A percentile compares a stretch with the other conserved stretches of the same genome.
These are phyloP conservation scores for Elgonia sp. DNA, from an alignment of 2,888 invertebrate species.

Conservation along the genomic window DNA sequence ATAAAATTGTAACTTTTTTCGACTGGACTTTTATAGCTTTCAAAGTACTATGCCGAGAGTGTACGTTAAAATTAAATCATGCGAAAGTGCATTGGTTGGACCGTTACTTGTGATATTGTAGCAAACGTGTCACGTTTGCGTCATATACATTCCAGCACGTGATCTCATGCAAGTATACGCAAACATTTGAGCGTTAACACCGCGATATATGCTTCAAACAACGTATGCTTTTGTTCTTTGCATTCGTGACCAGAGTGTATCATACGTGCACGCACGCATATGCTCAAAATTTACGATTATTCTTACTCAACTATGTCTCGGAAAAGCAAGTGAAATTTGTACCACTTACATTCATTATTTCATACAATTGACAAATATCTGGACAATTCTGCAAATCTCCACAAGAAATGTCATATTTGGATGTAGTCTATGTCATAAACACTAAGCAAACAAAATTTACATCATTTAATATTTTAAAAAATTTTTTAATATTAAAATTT, in stretches of 20 bases:
- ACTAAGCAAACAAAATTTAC: too few species aligned
- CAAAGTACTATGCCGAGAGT: slow-evolving; percentile 38
- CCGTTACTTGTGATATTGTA: slow-evolving; percentile 71
- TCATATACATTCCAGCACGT: slow-evolving; percentile 74
- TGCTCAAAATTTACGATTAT: slow-evolving; percentile 53
- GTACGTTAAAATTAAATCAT: slow-evolving; percentile 61
- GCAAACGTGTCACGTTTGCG: slow-evolving; percentile 73
- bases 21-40: slow-evolving; percentile 45
- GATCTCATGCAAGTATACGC: slow-evolving; percentile 69
- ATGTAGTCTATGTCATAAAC: too few species aligned
- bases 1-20: slow-evolving; percentile 62
- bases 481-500: too few species aligned
- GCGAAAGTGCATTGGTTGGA: slow-evolving; percentile 65
- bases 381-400: too few species aligned
- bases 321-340: slow-evolving; percentile 45
- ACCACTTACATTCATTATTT: slow-evolving; percentile 28
- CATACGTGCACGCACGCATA: slow-evolving; percentile 33
- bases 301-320: slow-evolving; percentile 31
- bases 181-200: slow-evolving; percentile 55
- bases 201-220: slow-evolving; percentile 52
- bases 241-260: slow-evolving; percentile 53
- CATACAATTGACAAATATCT: neutral
- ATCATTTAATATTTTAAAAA: too few species aligned
- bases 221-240: slow-evolving; percentile 58
- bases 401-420: too few species aligned